Evolutionary conservation across 2,888 invertebrate genomes (phyloP).

Genomic region (Lepidochrysops patricia): DNA sequence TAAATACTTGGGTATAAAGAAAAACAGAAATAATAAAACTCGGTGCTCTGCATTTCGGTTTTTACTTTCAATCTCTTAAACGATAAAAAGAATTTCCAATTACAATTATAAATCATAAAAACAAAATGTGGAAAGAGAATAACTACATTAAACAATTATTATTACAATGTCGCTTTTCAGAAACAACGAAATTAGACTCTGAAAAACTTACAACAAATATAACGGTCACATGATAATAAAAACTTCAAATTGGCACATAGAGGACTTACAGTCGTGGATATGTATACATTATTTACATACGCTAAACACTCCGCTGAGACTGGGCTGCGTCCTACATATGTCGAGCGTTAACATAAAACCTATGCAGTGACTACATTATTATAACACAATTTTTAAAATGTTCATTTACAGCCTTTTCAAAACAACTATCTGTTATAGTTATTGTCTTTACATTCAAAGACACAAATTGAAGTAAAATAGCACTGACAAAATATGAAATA

Average conservation of each 20-base stretch:
- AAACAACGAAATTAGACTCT: slow-evolving; percentile 39
- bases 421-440: neutral
- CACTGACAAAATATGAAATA: no score
- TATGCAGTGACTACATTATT: neutral
- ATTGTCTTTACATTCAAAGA: neutral
- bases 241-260: slow-evolving; percentile 17
- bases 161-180: slow-evolving; percentile 8
- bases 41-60: neutral
- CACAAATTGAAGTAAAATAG: neutral
- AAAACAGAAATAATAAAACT: slow-evolving; percentile 1
- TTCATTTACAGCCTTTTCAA: neutral
- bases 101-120: slow-evolving; percentile 28
- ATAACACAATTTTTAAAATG: neutral
- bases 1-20: neutral
- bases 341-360: neutral
- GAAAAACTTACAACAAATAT: slow-evolving; percentile 37
- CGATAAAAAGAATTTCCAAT: slow-evolving; percentile 28
- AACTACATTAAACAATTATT: slow-evolving; percentile 6
- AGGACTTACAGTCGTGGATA: slow-evolving; percentile 15
- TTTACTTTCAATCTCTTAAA: slow-evolving; percentile 17
- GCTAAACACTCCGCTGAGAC: neutral
- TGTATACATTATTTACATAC: slow-evolving; percentile 14
- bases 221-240: slow-evolving; percentile 16
- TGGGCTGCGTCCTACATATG: neutral
- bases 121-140: slow-evolving; percentile 13